Base-by-base conservation (phyloP, 2,888 invertebrate species). In the Phlogophora meticulosa region DNA sequence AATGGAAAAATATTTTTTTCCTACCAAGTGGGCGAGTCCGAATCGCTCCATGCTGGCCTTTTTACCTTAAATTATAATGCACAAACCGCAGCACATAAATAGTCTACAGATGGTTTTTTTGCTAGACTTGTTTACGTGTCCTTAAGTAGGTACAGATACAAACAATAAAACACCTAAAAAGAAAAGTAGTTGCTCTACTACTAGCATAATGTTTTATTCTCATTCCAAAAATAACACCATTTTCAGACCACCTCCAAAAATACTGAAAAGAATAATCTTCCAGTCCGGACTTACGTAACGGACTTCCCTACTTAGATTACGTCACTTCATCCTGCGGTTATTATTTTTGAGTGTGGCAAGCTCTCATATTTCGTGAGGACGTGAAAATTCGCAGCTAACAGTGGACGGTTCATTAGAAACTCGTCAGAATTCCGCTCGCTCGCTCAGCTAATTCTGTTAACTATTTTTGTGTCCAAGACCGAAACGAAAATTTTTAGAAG, bases 401-500 rank as follows among this genome's bases (percentile, higher is more conserved):
- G 81, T 62, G 82, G 80, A 81, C 86, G 88, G 84, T 91, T 91
- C 90, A 91, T 91, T 91, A 90, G 87, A 87, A 85, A 82, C 85
- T 83, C 87, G 86, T 86, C 87, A 85, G 87, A 62, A 90, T 90
- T 90, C 88, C 78, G 60, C 85, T 82, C 88, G 86, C 90, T 89
- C 85, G 77, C 85, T 79, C 82, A 83, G 84, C 88, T 93, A 92
- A 93, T 93, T 91, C 85, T 88, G 89, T 92, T 93, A 93, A 92
- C 91, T 89, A 91, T 92, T 92, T 91, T 92, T 90, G 90, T 90
- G 90, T 90, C 88, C 90, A 83, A 85, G 84, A 88, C 81, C 80
- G 83, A 84, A 89, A 85, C 85, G 87, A 86, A 87, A n/a, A 60
- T 78, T 83, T 82, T 69, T 62, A 40, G 52, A 64, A 70, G 72